phyloP scores from a whole-genome alignment of 2,113 vertebrate species.

The Microtus pennsylvanicus region DNA sequence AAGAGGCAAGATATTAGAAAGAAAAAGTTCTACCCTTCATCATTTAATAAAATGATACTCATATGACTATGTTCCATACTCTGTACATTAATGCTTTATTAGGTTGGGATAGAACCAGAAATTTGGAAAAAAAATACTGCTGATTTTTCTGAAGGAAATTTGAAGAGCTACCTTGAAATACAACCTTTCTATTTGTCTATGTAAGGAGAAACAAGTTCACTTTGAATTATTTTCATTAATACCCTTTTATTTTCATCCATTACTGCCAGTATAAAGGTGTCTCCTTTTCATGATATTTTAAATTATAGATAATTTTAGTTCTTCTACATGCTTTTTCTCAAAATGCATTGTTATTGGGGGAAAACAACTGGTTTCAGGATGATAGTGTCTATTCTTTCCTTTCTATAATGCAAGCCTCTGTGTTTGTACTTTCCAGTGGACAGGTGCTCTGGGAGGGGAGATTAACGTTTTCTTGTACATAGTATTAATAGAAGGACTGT shows the following conservation, averaged over 20 bases:
- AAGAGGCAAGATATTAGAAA: not conserved
- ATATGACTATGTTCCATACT: not conserved
- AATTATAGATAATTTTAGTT: not conserved
- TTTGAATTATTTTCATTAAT: not conserved
- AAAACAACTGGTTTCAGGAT: not conserved
- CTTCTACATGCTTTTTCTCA: not conserved
- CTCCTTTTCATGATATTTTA: constrained; percentile 34
- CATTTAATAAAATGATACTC: not conserved
- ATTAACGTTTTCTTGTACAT: constrained; percentile 10
- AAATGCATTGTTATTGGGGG: constrained; percentile 11
- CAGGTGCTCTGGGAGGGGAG: not conserved
- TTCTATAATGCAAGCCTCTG: not conserved
- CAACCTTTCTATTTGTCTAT: not conserved
- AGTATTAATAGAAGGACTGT: not conserved
- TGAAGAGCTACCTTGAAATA: not conserved
- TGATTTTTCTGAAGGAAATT: not conserved
- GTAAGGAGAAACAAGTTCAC: not conserved
- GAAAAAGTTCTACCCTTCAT: not conserved
- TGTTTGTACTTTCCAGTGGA: constrained; percentile 11
- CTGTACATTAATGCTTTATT: not conserved
- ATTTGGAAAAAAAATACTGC: not conserved
- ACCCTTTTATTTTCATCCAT: not conserved
- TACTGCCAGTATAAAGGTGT: not conserved
- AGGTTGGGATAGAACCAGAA: not conserved
- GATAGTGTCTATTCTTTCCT: not conserved